Percentiles rank a stretch among this genome's conserved stretches.
Conservation (phyloP, 2,113 vertebrate genomes). For the Phalacrocorax carbo region DNA sequence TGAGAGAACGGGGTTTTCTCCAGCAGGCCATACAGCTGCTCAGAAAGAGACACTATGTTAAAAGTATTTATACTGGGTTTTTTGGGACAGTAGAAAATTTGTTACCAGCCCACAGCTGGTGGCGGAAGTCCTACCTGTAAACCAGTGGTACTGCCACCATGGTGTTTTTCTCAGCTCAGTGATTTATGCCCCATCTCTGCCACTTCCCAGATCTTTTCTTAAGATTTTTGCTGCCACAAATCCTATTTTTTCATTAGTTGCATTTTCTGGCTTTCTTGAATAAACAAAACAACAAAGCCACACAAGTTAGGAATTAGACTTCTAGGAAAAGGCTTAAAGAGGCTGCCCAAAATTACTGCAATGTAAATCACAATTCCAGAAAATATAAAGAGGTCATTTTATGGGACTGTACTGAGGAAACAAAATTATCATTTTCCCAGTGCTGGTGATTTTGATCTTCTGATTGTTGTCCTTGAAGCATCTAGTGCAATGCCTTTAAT, state of each 20-base stretch:
- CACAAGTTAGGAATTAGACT: not conserved
- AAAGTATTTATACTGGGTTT: not conserved
- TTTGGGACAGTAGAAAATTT: not conserved
- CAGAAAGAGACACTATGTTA: rapidly evolving
- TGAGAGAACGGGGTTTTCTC: rapidly evolving
- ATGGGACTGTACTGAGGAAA: not conserved
- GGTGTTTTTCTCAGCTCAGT: not conserved
- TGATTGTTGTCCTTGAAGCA: not conserved
- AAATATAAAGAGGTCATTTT: not conserved
- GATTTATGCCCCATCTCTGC: not conserved
- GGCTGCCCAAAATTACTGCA: not conserved
- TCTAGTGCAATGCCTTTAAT: not conserved
- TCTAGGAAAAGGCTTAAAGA: not conserved
- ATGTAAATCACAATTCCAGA: not conserved
- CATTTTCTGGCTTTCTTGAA: not conserved
- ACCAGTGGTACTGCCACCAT: not conserved
- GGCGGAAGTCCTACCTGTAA: not conserved
- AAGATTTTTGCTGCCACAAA: not conserved
- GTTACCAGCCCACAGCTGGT: not conserved
- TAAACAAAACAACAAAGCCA: not conserved
- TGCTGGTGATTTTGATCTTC: not conserved
- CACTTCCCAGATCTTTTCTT: not conserved
- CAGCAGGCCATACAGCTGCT: not conserved
- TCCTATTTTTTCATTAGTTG: not conserved
- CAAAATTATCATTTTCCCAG: not conserved